Evolutionary conservation across 2,797 vertebrate genomes (phyloP).

Genomic region (Pyrocephalus nanus): DNA sequence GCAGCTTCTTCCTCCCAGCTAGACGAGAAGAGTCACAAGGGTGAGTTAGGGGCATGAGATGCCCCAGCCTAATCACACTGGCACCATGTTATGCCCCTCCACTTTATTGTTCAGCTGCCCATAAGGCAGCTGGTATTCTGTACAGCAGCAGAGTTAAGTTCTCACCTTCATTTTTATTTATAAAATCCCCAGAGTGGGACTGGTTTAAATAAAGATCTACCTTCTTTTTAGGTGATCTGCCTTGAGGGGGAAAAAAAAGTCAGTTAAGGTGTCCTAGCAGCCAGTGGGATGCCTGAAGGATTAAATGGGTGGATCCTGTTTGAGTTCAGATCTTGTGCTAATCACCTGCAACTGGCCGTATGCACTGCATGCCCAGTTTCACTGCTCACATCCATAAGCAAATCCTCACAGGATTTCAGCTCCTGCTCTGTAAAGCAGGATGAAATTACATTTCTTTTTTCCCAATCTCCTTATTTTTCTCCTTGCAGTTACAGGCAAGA

Average conservation of each 20-base stretch:
- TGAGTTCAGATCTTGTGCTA: neutral
- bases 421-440: neutral
- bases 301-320: neutral
- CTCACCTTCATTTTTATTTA: neutral
- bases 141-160: neutral
- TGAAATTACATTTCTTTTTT: neutral
- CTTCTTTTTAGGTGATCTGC: neutral
- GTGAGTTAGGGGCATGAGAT: neutral
- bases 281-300: neutral
- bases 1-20: neutral
- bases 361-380: neutral
- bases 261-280: neutral
- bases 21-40: neutral
- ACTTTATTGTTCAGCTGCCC: neutral
- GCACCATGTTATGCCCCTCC: neutral
- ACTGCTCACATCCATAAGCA: neutral
- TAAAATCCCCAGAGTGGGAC: neutral
- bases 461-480: neutral
- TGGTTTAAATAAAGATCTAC: neutral
- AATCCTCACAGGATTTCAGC: neutral
- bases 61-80: neutral
- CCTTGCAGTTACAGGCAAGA: neutral
- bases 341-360: neutral
- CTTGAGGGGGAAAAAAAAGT: fast-evolving
- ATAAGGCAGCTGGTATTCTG: neutral